Percentiles rank a stretch among this genome's conserved stretches.
Evolutionary conservation across 2,888 invertebrate species (phyloP).

Genomic region (Heliconius hortense): DNA sequence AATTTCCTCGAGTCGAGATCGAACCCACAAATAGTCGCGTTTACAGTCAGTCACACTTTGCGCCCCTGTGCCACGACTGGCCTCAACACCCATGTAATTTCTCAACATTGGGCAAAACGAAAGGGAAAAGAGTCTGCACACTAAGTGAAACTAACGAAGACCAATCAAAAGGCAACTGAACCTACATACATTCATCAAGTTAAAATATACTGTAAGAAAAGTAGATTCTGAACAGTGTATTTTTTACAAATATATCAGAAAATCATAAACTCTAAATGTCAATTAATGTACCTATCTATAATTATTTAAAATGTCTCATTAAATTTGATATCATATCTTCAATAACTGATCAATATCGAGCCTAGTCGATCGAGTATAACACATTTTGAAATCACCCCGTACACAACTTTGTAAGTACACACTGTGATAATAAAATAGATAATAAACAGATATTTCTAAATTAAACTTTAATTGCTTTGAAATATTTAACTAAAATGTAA

Average conservation of each 20-base stretch:
- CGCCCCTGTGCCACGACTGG: no score
- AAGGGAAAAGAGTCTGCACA: background rate
- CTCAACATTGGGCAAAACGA: background rate
- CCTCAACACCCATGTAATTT: no score
- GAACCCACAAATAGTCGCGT: no score
- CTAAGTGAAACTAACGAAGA: background rate
- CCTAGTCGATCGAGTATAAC: background rate
- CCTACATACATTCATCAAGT: background rate
- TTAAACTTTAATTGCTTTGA: background rate
- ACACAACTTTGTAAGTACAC: background rate
- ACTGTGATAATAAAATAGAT: background rate
- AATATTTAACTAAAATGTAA: background rate
- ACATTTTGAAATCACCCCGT: background rate
- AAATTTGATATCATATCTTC: constrained; percentile 3
- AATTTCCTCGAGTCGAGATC: no score
- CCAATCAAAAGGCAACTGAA: background rate
- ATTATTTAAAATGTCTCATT: background rate
- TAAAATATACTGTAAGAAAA: background rate
- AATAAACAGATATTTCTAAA: background rate
- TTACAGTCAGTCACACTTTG: no score
- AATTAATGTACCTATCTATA: background rate
- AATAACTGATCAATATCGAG: background rate
- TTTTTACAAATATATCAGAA: no score
- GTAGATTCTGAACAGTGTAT: no score
- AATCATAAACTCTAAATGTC: no score